Percentiles rank a stretch among this genome's conserved stretches.
These are phyloP conservation scores for Xiphophorus hellerii DNA, from an alignment of 2,113 vertebrate genomes.

Conservation along the genomic window DNA sequence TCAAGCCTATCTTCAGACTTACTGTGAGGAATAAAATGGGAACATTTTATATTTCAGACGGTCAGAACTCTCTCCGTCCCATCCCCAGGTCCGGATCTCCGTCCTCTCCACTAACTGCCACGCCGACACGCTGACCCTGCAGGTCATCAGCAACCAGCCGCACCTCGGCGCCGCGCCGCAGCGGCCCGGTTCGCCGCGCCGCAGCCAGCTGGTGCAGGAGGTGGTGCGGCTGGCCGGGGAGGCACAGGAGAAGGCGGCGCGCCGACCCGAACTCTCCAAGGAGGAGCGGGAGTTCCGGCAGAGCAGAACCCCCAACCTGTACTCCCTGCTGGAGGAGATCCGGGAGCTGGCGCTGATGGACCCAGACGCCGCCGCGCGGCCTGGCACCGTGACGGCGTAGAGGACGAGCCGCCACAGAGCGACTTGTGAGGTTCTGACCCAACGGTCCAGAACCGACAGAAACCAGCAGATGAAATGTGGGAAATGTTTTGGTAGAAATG, in stretches of 20 bases:
- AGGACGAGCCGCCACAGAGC: neutral
- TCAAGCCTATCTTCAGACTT: no score
- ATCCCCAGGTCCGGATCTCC: slow-evolving; percentile 85
- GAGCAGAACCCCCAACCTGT: slow-evolving; percentile 85
- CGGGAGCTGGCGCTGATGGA: slow-evolving; percentile 85
- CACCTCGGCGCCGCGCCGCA: slow-evolving; percentile 24
- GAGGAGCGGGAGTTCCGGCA: slow-evolving; percentile 87
- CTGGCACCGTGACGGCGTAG: slow-evolving; percentile 1
- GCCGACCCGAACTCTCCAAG: slow-evolving; percentile 64
- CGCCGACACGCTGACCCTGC: slow-evolving; percentile 81
- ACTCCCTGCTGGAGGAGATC: slow-evolving; percentile 91
- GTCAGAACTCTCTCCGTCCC: neutral
- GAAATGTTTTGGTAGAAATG: neutral
- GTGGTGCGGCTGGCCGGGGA: slow-evolving; percentile 86
- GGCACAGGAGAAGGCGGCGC: slow-evolving; percentile 72
- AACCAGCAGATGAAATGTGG: neutral
- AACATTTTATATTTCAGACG: no score
- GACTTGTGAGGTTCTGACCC: no score
- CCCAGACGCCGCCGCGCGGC: neutral
- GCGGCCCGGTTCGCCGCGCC: slow-evolving; percentile 48
- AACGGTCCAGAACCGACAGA: neutral
- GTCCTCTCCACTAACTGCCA: slow-evolving; percentile 85
- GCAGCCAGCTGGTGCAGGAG: slow-evolving; percentile 83
- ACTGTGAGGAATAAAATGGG: no score
- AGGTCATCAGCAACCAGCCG: slow-evolving; percentile 82